Conservation (phyloP, 2,113 vertebrate species). For the Ondatra zibethicus region DNA sequence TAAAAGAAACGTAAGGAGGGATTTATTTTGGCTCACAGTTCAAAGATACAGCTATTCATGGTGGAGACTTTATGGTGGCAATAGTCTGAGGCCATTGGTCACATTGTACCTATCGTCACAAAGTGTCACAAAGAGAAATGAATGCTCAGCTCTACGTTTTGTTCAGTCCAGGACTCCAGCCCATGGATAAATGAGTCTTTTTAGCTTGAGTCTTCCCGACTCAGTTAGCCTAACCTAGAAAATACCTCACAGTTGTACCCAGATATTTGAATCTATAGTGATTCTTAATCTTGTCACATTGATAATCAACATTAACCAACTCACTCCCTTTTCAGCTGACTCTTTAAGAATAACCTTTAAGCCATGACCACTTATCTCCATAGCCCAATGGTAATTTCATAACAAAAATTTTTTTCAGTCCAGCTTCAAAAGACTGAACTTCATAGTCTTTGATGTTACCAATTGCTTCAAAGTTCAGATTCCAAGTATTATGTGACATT, state of each 20-base stretch:
- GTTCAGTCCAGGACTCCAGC: background rate
- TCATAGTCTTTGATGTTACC: too few relatives aligned
- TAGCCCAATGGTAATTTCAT: background rate
- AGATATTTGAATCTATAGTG: background rate
- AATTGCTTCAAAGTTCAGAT: background rate
- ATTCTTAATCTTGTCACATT: background rate
- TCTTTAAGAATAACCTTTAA: background rate
- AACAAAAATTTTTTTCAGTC: background rate
- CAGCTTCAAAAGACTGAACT: background rate
- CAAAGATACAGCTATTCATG: too few relatives aligned
- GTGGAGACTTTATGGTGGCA: background rate
- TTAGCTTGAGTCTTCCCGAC: background rate
- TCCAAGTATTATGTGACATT: background rate
- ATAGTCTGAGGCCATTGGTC: background rate
- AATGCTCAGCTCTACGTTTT: background rate
- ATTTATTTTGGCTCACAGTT: background rate
- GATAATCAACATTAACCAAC: background rate
- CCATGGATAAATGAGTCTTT: too few relatives aligned
- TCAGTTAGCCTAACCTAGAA: background rate
- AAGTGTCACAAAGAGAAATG: background rate
- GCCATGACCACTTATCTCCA: background rate
- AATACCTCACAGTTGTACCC: background rate
- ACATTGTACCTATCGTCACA: background rate
- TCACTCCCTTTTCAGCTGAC: background rate
- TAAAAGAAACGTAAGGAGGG: background rate